Evolutionary conservation across 1,140 invertebrate species (phyloP), one percentile per base, ranked within the genome.

Genomic region (Drusus annulatus): DNA sequence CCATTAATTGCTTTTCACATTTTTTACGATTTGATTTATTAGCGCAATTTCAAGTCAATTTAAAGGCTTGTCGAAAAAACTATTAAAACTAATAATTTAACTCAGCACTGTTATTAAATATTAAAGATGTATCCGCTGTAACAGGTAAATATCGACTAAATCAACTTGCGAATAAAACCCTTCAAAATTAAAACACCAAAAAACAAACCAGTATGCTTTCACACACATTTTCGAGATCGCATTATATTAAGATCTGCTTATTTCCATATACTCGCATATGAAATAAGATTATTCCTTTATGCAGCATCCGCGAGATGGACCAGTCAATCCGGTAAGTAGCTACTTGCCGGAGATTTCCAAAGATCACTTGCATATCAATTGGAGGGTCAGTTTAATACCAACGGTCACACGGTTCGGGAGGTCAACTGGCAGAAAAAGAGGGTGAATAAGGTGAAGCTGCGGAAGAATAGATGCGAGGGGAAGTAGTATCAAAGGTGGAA

Each of bases 341-440:
- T 71, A 51, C 36, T 71, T 13, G 68, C 28, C 10, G 23, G n/a
- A 71, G 17, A 52, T 13, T 25, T 71, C 23, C 63, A 51, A 71
- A 71, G 68, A 71, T 71, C 68, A 71, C 68, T 71, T 21, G 68
- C 36, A n/a, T 51, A 23, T 52, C 16, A 51, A 76, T 23, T 50
- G 75, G 65, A 68, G 74, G 78, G 81, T 76, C 78, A 76, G 19
- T 78, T 74, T 79, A 28, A 80, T 78, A 74, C 58, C 78, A 82
- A 82, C 81, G 81, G 81, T 82, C 81, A 82, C 81, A 82, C 81
- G 78, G 74, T 76, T 71, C 21, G 76, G 60, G 31, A 78, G 76
- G 76, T 75, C 73, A 60, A 58, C 3, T 31, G 28, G 21, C 50
- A 76, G 50, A 62, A 62, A 25, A 16, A 19, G 65, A 52, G 77